phyloP scores from a whole-genome alignment of 2,888 invertebrate genomes.

The Rhogogaster chlorosoma region DNA sequence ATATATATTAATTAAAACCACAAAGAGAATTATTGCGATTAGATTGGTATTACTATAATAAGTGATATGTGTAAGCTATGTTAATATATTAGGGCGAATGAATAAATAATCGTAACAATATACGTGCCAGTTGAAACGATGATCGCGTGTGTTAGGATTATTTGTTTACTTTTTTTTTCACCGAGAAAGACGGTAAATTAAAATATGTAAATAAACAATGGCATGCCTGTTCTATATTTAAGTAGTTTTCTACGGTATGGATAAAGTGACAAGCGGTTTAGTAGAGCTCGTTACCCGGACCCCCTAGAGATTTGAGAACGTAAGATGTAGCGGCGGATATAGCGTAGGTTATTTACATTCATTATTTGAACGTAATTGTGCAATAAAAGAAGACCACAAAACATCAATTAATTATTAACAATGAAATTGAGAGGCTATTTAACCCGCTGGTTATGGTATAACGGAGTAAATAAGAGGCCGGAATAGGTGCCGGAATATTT shows the following conservation, averaged over 20 bases:
- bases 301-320: conserved; percentile 10
- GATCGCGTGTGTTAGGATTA: not conserved
- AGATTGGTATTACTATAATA: not conserved
- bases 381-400: not conserved
- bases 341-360: not conserved
- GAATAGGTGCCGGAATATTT: not conserved
- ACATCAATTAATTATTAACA: not conserved
- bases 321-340: not conserved
- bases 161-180: not conserved
- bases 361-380: not conserved
- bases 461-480: not conserved
- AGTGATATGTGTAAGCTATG: not conserved
- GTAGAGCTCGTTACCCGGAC: not conserved
- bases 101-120: not conserved
- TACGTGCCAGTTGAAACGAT: not conserved
- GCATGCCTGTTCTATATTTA: not conserved
- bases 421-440: not conserved
- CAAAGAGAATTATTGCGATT: not conserved
- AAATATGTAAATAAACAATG: not conserved
- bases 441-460: not conserved
- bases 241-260: not conserved
- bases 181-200: not conserved
- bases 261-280: conserved; percentile 36
- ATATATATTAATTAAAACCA: conserved; percentile 3
- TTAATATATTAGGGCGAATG: not conserved